Percentiles rank a stretch among this genome's conserved stretches.
These are phyloP conservation scores for Aspidoscelis tigris DNA, from an alignment of 2,113 vertebrate species.

Conservation along the genomic window DNA sequence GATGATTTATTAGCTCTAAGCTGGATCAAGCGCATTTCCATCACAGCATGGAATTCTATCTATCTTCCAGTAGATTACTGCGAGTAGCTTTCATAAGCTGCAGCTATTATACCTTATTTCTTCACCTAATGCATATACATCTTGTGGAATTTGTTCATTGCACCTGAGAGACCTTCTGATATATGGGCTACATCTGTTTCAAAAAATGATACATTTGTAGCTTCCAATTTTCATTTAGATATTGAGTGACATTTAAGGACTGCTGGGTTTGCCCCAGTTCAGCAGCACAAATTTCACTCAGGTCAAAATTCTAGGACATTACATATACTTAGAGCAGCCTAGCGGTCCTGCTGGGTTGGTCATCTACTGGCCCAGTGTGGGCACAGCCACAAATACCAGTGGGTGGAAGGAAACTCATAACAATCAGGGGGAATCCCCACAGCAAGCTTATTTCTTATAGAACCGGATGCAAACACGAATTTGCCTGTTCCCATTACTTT, in stretches of 20 bases:
- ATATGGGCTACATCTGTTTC: neutral
- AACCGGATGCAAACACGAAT: no score
- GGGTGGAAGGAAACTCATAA: no score
- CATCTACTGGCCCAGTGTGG: no score
- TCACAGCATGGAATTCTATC: neutral
- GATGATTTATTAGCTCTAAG: neutral
- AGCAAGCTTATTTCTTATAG: no score
- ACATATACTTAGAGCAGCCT: no score
- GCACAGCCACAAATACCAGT: no score
- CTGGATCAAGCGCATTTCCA: neutral
- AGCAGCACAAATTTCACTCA: neutral
- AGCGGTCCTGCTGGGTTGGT: no score
- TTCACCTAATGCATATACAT: neutral
- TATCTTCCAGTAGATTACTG: neutral
- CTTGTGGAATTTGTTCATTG: neutral
- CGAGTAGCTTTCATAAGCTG: neutral
- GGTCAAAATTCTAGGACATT: neutral
- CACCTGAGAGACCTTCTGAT: neutral
- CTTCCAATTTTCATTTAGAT: neutral
- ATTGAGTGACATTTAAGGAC: neutral
- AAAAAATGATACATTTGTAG: neutral
- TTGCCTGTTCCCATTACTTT: no score
- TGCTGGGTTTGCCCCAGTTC: neutral
- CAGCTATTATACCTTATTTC: neutral
- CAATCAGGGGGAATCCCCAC: no score